Evolutionary conservation across 2,113 vertebrate species (phyloP).

Genomic region (Grammatotria lemairii): DNA sequence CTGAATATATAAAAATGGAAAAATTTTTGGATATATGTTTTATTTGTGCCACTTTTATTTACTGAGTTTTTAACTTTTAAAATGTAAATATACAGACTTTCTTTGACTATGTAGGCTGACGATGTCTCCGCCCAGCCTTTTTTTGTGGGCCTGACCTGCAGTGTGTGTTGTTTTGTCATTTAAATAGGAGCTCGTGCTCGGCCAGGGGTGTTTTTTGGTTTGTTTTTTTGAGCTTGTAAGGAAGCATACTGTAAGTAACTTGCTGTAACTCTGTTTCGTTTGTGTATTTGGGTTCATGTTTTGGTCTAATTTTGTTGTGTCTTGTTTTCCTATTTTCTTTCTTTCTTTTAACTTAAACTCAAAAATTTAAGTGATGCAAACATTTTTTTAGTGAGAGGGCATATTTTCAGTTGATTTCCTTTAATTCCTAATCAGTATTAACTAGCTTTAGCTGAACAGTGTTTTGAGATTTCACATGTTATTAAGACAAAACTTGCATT

Average conservation of each 20-base stretch:
- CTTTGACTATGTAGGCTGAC: not conserved
- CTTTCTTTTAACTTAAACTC: not conserved
- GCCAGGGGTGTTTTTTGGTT: not conserved
- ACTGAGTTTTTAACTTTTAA: not conserved
- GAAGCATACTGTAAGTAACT: not conserved
- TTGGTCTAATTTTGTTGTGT: not conserved
- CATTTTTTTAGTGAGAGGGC: not conserved
- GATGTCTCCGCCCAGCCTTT: not conserved
- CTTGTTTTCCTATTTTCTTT: not conserved
- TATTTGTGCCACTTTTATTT: not conserved
- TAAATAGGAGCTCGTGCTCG: not conserved
- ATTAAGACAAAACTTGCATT: not conserved
- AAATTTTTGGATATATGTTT: fast-evolving
- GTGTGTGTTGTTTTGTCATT: not conserved
- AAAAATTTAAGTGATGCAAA: not conserved
- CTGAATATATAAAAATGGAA: not conserved
- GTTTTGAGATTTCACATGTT: not conserved
- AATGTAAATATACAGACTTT: not conserved
- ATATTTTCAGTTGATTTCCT: not conserved
- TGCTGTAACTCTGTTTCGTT: not conserved
- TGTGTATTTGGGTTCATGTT: not conserved
- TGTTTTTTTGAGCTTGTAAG: not conserved
- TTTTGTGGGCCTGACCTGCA: not conserved
- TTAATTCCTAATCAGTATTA: not conserved
- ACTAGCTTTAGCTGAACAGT: not conserved